Percentiles rank a stretch among this genome's conserved stretches.
These are phyloP conservation scores for Nipponia nippon DNA, from an alignment of 2,113 vertebrate species.

Conservation along the genomic window DNA sequence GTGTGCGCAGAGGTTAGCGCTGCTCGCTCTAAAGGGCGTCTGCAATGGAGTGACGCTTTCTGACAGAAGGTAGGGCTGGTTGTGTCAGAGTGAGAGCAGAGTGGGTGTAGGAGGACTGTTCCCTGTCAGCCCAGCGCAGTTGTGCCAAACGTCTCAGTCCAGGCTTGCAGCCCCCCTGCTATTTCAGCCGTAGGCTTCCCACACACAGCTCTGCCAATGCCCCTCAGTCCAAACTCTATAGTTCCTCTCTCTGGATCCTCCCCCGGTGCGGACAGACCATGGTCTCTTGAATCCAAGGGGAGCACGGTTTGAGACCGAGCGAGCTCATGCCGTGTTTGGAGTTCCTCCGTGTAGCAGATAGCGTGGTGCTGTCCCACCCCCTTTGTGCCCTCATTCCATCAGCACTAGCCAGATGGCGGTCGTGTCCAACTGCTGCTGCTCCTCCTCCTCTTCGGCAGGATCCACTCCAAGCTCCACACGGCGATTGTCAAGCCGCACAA, in stretches of 20 bases:
- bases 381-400: constrained; percentile 64
- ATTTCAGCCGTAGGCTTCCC: constrained; percentile 39
- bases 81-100: neutral
- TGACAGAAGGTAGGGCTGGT: neutral
- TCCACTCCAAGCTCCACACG: constrained; percentile 92
- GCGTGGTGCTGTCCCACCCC: constrained; percentile 67
- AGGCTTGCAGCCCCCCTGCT: constrained; percentile 17
- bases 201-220: constrained; percentile 55
- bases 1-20: neutral
- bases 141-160: constrained; percentile 8
- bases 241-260: constrained; percentile 70
- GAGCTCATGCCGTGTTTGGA: constrained; percentile 23
- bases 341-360: constrained; percentile 58
- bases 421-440: constrained; percentile 75
- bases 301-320: constrained; percentile 6
- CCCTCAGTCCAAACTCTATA: constrained; percentile 54
- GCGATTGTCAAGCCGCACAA: constrained; percentile 93
- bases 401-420: constrained; percentile 62
- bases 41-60: neutral
- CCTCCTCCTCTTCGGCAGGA: constrained; percentile 85
- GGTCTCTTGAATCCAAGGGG: constrained; percentile 23
- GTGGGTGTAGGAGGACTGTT: neutral
- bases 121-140: neutral
- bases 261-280: constrained; percentile 57
- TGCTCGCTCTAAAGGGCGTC: neutral